Conservation (phyloP, 2,797 vertebrate genomes). For the Sebastes nivosus region DNA sequence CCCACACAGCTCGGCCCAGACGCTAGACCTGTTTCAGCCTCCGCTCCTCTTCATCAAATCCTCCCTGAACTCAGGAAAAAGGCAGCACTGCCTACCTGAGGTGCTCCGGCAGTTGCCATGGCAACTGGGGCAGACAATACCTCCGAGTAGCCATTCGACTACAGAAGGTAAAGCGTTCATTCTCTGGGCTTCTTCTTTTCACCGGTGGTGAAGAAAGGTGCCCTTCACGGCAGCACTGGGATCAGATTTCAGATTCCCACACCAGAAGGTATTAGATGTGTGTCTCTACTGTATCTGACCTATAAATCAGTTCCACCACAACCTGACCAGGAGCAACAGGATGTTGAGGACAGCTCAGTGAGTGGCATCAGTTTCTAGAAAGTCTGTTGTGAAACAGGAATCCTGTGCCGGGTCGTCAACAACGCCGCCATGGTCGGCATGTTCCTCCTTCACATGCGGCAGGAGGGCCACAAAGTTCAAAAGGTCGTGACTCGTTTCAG, state of each 20-base stretch:
- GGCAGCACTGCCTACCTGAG: slow-evolving; percentile 35
- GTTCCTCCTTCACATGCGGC: background rate
- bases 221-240: slow-evolving; percentile 34
- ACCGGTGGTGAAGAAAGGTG: slow-evolving; percentile 25
- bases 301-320: background rate
- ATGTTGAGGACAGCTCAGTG: background rate
- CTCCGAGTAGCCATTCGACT: slow-evolving; percentile 23
- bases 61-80: background rate
- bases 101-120: slow-evolving; percentile 62
- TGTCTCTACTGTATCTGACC: slow-evolving; percentile 9
- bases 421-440: background rate
- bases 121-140: slow-evolving; percentile 69
- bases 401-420: background rate
- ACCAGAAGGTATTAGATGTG: background rate
- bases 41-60: slow-evolving; percentile 7
- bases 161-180: background rate
- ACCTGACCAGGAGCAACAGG: background rate
- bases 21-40: background rate
- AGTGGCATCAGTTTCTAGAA: slow-evolving; percentile 3
- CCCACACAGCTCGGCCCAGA: background rate
- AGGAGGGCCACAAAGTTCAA: background rate
- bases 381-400: slow-evolving; percentile 53
- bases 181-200: slow-evolving; percentile 4
- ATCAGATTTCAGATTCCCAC: slow-evolving; percentile 54
- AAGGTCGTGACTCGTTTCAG: slow-evolving; percentile 4